Evolutionary conservation across 2,113 vertebrate genomes (phyloP).

Genomic region (Campylomormyrus tamandua): DNA sequence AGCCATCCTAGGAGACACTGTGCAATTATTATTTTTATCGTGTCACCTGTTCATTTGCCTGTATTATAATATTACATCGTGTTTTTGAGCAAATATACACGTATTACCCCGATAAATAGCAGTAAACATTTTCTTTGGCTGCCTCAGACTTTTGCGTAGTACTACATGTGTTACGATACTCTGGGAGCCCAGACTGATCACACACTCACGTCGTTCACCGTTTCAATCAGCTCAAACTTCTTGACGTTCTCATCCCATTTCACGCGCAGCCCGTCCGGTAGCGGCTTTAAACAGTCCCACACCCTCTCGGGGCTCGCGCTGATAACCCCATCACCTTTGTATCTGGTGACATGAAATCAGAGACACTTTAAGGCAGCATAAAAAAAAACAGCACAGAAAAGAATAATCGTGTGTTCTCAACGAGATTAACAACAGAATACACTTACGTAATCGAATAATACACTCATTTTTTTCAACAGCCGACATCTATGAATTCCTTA

Average conservation of each 20-base stretch:
- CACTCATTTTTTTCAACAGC: background rate
- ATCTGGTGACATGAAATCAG: constrained; percentile 53
- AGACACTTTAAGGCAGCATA: background rate
- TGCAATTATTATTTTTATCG: background rate
- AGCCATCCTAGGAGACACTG: background rate
- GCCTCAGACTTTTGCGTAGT: background rate
- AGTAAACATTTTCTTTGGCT: background rate
- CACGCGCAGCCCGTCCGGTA: constrained; percentile 66
- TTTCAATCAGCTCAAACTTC: constrained; percentile 71
- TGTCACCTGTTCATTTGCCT: background rate
- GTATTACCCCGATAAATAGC: background rate
- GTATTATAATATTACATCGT: background rate
- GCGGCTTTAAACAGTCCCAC: constrained; percentile 82
- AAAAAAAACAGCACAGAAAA: background rate
- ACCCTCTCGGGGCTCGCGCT: constrained; percentile 57
- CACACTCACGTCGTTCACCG: constrained; percentile 44
- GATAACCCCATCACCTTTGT: constrained; percentile 75
- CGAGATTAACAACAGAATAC: background rate
- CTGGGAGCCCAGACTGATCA: background rate
- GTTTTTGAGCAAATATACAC: background rate
- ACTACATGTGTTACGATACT: background rate
- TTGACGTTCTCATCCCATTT: constrained; percentile 89
- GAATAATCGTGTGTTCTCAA: background rate
- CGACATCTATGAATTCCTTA: background rate
- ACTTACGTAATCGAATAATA: background rate